Base-by-base conservation (phyloP, 2,888 invertebrate species). In the Dolichopus griseipennis region DNA sequence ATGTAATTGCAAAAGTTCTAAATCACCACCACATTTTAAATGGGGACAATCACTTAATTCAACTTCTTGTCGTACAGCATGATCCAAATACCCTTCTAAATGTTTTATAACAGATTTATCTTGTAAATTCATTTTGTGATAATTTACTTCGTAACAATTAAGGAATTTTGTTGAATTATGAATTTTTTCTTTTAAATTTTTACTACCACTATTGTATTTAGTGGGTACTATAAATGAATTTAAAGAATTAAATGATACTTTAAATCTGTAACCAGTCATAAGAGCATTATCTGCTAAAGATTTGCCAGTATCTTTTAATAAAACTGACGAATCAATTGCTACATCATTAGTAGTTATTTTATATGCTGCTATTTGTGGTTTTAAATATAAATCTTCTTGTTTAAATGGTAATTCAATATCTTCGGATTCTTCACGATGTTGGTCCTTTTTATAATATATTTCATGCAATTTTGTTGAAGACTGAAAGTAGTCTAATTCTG, bases 241-340 rank as follows among this genome's bases (percentile, higher is more conserved):
- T 18, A 85, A 85, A 0, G 88, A 87, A 0, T 88, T 89, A 88
- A 93, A 95, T 1, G 91, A 90, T 0, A 88, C 85, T 75, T 90
- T 87, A 70, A 87, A 88, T 70, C 88, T 86, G 0, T 88, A 84
- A 34, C 88, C 87, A 73, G 86, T 85, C 65, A 85, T 83, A 10
- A 88, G 79, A 0, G 85, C 84, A 77, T 85, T 76, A 75, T 90
- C 89, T 2, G 76, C 75, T 12, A 85, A 79, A 74, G 80, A 83
- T 1, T 79, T 77, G 0, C 84, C 83, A 15, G 73, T 71, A 7
- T 77, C 64, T 3, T 73, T 71, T 64, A 71, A 69, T 1, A 75
- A 75, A n/a, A 79, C 73, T 1, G 81, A 81, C 2, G 75, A 74
- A 6, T 75, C 72, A 12, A 83, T 73, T 0, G 84, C 84, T 34